phyloP scores from a whole-genome alignment of 2,888 invertebrate genomes.

The Drosophila percnosoma region DNA sequence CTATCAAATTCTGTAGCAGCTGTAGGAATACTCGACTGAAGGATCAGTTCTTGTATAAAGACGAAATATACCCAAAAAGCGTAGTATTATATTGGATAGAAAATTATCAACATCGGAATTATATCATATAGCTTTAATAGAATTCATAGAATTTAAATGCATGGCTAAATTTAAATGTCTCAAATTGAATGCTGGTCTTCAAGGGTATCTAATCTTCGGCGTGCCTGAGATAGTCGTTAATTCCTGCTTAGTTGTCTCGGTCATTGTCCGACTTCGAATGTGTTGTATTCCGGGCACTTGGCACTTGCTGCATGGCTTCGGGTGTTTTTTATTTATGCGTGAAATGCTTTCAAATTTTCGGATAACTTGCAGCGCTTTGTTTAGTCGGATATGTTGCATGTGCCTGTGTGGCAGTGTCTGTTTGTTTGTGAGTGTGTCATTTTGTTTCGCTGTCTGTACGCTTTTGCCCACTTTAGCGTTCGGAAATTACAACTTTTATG shows the following conservation, averaged over 20 bases:
- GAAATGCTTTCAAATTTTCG: conserved; percentile 64
- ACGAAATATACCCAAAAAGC: background rate
- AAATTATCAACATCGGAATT: background rate
- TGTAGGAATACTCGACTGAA: background rate
- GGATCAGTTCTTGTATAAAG: background rate
- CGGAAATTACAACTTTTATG: conserved; percentile 76
- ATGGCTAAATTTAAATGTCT: background rate
- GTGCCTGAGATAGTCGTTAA: background rate
- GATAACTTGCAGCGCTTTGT: conserved; percentile 51
- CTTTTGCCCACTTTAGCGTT: conserved; percentile 49
- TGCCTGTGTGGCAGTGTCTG: conserved; percentile 7
- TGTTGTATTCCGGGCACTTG: conserved; percentile 47
- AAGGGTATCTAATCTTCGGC: background rate
- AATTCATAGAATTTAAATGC: background rate
- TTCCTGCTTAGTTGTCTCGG: conserved; percentile 31
- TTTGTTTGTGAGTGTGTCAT: background rate
- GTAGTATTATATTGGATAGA: background rate
- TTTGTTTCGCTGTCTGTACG: conserved; percentile 30
- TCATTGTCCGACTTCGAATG: conserved; percentile 52
- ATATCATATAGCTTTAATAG: fast-evolving
- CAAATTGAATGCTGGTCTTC: fast-evolving
- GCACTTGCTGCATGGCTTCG: conserved; percentile 49
- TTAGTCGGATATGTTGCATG: conserved; percentile 40
- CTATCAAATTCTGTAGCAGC: background rate
- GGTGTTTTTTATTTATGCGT: conserved; percentile 73